Percentiles rank a stretch among this genome's conserved stretches.
Conservation (phyloP, 2,888 invertebrate species). For the Eristalis tenax region DNA sequence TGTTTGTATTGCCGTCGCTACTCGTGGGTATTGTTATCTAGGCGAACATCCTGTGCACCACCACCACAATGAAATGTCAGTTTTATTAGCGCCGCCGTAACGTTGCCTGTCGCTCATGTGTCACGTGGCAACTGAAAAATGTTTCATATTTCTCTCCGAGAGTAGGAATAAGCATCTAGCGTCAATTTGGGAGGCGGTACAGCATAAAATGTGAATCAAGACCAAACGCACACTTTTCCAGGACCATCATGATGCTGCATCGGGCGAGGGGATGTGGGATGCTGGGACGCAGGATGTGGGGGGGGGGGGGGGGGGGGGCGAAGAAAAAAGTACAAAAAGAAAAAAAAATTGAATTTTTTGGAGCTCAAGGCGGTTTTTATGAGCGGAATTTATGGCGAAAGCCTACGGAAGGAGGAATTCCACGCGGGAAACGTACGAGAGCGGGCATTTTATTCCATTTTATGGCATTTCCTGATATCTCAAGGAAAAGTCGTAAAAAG, state of each 20-base stretch:
- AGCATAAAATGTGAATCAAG: conserved; percentile 54
- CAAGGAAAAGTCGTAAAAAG: conserved; percentile 59
- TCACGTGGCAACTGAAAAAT: conserved; percentile 57
- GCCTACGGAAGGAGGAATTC: conserved; percentile 43
- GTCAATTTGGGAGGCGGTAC: conserved; percentile 32
- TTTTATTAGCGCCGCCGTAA: conserved; percentile 48
- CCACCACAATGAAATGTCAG: conserved; percentile 27
- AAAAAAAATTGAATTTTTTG: conserved; percentile 19
- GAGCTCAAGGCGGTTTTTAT: conserved; percentile 56
- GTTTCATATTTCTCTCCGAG: conserved; percentile 44
- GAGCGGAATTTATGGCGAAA: conserved; percentile 52
- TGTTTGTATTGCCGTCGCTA: conserved; percentile 10
- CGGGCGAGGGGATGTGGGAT: neutral
- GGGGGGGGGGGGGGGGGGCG: too few species aligned
- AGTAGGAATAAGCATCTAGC: conserved; percentile 22
- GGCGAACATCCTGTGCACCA: conserved; percentile 50
- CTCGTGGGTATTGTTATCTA: conserved; percentile 29
- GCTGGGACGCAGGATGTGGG: too few species aligned
- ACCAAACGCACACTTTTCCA: neutral
- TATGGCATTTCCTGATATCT: conserved; percentile 56
- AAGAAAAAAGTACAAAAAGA: neutral
- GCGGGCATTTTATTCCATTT: conserved; percentile 61
- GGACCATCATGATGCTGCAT: neutral
- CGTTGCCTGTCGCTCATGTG: conserved; percentile 22
- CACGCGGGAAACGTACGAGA: conserved; percentile 27